Base-by-base conservation (phyloP, 1,140 invertebrate genomes). In the Calephelis virginiensis region DNA sequence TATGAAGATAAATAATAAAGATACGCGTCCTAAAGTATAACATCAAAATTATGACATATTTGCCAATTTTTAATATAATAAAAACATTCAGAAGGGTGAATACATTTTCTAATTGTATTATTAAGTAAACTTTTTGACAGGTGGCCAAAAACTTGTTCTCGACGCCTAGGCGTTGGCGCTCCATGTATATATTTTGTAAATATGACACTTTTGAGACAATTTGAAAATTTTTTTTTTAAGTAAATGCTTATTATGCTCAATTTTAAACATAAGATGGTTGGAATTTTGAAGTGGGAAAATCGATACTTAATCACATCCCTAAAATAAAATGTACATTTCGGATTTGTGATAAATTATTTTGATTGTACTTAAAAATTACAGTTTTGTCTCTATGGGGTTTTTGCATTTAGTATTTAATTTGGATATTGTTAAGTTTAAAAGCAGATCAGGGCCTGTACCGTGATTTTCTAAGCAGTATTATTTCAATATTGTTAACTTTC, bases 181-280 rank as follows among this genome's bases (percentile, higher is more conserved):
- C 79, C 81, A 80, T 91, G 89, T 91, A 91, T 76, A 91, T 91
- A 91, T 82, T 87, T 83, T 91, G 89, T 91, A 91, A 85, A 91
- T 91, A 89, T 63, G 74, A 80, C 73, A 82, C 56, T 81, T 87
- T 89, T 82, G 78, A 80, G 72, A 79, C 78, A 73, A 78, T 77
- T 82, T 82, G 72, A 85, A 79, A 71, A 75, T 73, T 78, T 82
- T 79, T 77, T 17, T 78, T 76, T 85, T 86, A 82, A 85, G 77
- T 88, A 83, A 84, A 81, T 87, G 87, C 87, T 88, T 90, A 59
- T 59, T 59, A 82, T 90, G 89, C 89, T 91, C 89, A 91, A 91
- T 84, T 88, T 56, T 89, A 90, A 82, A 78, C 74, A 72, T 86
- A 87, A 89, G 84, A 74, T 76, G 64, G 12, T 68, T 68, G 50